phyloP scores from a whole-genome alignment of 2,797 vertebrate species.

The Emys orbicularis region DNA sequence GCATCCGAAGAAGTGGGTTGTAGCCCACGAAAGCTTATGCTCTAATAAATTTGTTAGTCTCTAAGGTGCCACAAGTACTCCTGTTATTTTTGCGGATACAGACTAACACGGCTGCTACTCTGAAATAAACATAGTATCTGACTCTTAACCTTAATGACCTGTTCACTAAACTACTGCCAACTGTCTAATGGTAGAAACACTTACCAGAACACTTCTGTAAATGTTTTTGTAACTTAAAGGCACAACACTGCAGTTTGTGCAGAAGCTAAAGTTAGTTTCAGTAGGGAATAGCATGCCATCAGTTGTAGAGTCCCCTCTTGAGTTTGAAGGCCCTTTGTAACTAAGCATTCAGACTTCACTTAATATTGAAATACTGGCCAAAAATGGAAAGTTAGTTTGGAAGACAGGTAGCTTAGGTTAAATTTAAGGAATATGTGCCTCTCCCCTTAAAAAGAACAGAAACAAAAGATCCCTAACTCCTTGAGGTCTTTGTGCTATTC shows the following conservation, averaged over 20 bases:
- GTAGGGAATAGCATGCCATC: rapidly evolving
- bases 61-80: too few species aligned
- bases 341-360: background rate
- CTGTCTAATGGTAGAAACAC: background rate
- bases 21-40: too few species aligned
- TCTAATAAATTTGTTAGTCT: too few species aligned
- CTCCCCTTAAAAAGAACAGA: background rate
- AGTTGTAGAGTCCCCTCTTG: background rate
- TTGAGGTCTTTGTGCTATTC: background rate
- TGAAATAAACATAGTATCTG: background rate
- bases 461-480: background rate
- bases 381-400: background rate
- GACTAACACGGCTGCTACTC: too few species aligned
- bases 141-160: background rate
- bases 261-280: background rate
- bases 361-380: background rate
- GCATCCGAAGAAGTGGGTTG: too few species aligned
- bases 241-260: background rate
- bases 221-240: background rate
- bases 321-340: background rate
- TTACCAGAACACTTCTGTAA: background rate
- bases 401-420: background rate
- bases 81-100: too few species aligned
- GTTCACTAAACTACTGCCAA: background rate
- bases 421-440: background rate